Base-by-base conservation (phyloP, 2,797 vertebrate genomes). In the Gambusia yucatana region DNA sequence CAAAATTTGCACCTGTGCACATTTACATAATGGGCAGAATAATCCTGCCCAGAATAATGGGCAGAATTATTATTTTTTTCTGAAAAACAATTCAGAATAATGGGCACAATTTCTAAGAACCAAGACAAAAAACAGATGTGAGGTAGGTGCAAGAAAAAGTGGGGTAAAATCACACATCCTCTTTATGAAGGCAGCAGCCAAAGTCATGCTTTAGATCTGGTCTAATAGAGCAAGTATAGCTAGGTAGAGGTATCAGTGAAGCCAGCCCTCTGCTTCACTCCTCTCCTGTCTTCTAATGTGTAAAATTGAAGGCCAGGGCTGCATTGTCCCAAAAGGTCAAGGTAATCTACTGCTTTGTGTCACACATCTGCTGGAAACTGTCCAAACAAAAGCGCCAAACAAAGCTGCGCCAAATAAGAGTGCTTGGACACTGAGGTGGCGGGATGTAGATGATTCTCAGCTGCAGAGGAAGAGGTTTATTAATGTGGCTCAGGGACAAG, bases 401-500 rank as follows among this genome's bases (percentile, higher is more conserved):
- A 17, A 69, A 33, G 7, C 30, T 25, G 9, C 0, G 39, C 39
- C 28, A 30, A 75, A 47, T 20, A 44, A 75, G 28, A 52, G 36
- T 77, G 46, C 59, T 65, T 65, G 46, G 47, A 28, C 20, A 43
- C 41, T 3, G 36, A 67, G n/a, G 47, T 30, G n/a, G 36, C 14
- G 7, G 63, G 63, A 69, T 6, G 16, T 13, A 39, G 33, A 36
- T 28, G 25, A 43, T 75, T 57, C 41, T 59, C 73, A 75, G 73
- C 73, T 75, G 73, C n/a, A 46, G 16, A 46, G 55, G 16, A 50
- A 73, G 72, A 39, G 30, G 20, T 43, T 30, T 57, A 44, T 61
- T 57, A 75, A 39, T 59, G 73, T 59, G 39, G n/a, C 30, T 17
- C 39, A 75, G 55, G 73, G 55, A 75, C 55, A 30, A 44, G 52